Conservation (phyloP, 53 echinoderm and acorn worm species). For the Zoroaster sp. region DNA sequence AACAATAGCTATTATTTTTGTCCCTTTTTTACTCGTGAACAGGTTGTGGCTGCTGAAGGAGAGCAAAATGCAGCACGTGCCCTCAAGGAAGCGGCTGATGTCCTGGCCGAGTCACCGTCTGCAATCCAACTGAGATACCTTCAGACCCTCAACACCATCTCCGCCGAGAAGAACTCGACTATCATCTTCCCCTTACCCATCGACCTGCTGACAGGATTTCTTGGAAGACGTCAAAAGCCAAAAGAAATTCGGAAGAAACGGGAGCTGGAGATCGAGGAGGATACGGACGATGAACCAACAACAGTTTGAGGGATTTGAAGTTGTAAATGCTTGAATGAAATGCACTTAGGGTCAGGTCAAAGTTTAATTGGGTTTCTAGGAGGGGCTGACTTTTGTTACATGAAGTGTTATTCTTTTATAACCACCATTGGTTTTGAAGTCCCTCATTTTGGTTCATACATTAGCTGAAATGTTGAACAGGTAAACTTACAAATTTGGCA, state of each 20-base stretch:
- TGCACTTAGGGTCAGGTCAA: neutral
- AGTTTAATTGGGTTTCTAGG: neutral
- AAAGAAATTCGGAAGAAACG: slow-evolving; percentile 37
- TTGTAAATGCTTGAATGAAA: neutral
- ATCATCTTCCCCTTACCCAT: slow-evolving; percentile 92
- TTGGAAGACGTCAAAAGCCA: neutral
- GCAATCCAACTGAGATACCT: slow-evolving; percentile 90
- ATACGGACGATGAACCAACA: slow-evolving; percentile 36
- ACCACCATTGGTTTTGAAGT: neutral
- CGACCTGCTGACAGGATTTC: slow-evolving; percentile 62
- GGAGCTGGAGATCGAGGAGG: slow-evolving; percentile 42
- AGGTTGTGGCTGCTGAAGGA: slow-evolving; percentile 95
- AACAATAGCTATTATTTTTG: no score
- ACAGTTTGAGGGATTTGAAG: neutral
- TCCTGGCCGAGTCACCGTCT: slow-evolving; percentile 68
- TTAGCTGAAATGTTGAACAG: neutral
- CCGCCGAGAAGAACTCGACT: slow-evolving; percentile 95
- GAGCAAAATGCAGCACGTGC: slow-evolving; percentile 90
- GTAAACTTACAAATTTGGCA: neutral
- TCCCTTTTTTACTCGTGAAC: neutral
- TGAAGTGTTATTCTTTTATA: neutral
- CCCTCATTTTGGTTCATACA: neutral
- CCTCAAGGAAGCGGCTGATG: slow-evolving; percentile 92
- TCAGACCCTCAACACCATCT: slow-evolving; percentile 87
- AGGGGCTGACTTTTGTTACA: neutral